phyloP scores from a whole-genome alignment of 2,113 vertebrate species.

The Chaetops frenatus region DNA sequence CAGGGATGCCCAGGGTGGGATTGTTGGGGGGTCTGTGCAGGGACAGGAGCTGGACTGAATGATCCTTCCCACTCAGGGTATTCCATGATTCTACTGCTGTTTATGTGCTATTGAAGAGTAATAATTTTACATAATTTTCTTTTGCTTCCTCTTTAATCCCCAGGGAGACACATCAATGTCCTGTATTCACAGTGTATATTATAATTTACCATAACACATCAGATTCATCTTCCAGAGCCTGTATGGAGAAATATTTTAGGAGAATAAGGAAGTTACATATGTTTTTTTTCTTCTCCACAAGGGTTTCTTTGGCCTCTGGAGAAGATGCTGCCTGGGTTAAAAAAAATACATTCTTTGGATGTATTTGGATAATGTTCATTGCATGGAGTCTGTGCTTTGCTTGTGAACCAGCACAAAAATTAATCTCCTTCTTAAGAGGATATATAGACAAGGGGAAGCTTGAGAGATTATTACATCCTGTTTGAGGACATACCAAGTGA shows the following conservation, averaged over 20 bases:
- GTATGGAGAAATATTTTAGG: conserved; percentile 2
- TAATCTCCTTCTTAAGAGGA: conserved; percentile 32
- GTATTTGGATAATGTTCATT: not conserved
- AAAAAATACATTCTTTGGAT: not conserved
- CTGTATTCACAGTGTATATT: not conserved
- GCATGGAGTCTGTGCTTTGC: not conserved
- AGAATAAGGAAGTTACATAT: not conserved
- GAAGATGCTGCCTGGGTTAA: not conserved
- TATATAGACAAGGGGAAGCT: conserved; percentile 23
- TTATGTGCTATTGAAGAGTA: not conserved
- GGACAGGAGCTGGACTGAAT: accelerated
- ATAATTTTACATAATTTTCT: not conserved
- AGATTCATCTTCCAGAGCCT: not conserved
- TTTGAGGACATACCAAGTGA: conserved; percentile 6
- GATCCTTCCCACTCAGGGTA: not conserved
- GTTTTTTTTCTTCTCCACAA: not conserved
- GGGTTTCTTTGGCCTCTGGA: not conserved
- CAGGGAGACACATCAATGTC: not conserved
- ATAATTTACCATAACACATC: not conserved
- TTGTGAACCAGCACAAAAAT: conserved; percentile 27
- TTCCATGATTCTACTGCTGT: not conserved
- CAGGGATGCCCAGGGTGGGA: not conserved
- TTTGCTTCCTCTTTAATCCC: not conserved
- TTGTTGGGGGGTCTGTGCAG: not conserved
- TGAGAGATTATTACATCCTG: conserved; percentile 9